Conservation (phyloP, 2,888 invertebrate genomes). For the Athalia circularis region DNA sequence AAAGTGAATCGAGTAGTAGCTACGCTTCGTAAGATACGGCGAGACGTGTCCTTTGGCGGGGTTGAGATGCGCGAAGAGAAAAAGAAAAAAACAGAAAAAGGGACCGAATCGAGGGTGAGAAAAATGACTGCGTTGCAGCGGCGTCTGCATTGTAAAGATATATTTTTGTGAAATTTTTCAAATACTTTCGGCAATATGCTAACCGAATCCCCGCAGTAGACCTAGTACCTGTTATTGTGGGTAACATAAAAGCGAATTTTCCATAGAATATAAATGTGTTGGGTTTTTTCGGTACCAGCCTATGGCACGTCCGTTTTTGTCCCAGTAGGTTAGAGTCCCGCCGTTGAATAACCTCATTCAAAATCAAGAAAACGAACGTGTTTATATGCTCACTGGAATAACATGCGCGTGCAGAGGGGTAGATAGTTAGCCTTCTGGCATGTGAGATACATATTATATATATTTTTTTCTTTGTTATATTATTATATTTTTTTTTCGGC, state of each 20-base stretch:
- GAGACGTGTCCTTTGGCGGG: no score
- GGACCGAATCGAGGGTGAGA: no score
- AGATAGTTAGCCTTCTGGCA: conserved; percentile 13
- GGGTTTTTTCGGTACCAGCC: neutral
- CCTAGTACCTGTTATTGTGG: no score
- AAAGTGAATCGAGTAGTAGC: conserved; percentile 5
- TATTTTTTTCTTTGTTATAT: no score
- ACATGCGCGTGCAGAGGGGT: neutral
- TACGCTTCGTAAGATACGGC: neutral
- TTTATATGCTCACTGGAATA: conserved; percentile 28
- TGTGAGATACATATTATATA: conserved; percentile 1
- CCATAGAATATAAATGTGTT: neutral
- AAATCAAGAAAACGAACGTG: conserved; percentile 25
- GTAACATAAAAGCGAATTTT: no score
- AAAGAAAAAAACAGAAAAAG: no score
- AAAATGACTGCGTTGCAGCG: no score
- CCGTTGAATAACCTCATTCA: neutral
- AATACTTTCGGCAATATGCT: no score
- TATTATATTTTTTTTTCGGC: conserved; percentile 1
- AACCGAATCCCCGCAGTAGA: no score
- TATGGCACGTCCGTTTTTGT: conserved; percentile 4
- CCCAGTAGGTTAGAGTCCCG: neutral
- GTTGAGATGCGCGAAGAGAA: no score
- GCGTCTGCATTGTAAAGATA: no score
- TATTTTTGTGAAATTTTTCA: no score